These are phyloP conservation scores for Sarcophaga caerulescens DNA, from an alignment of 2,888 invertebrate species.

Conservation along the genomic window DNA sequence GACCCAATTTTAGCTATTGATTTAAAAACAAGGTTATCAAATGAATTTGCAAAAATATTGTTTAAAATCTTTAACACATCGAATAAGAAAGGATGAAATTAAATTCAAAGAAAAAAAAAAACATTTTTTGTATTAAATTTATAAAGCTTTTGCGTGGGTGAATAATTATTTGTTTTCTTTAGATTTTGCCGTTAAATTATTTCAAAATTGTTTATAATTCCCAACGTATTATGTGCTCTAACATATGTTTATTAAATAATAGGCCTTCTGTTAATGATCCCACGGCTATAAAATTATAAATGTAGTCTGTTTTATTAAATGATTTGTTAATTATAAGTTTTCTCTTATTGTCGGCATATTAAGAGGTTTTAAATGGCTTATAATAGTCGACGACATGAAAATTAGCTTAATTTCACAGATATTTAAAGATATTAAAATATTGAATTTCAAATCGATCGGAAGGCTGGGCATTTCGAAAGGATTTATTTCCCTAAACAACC, in stretches of 20 bases:
- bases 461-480: too few species aligned
- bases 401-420: too few species aligned
- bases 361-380: too few species aligned
- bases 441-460: too few species aligned
- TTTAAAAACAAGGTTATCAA: background rate
- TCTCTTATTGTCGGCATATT: background rate
- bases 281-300: background rate
- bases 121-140: background rate
- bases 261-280: background rate
- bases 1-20: slow-evolving; percentile 21
- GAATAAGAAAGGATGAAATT: background rate
- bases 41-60: slow-evolving; percentile 12
- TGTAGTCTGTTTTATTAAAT: background rate
- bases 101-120: background rate
- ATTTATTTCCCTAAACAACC: too few species aligned
- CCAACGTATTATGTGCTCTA: background rate
- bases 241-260: background rate
- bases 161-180: background rate
- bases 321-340: background rate
- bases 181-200: background rate
- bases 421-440: too few species aligned
- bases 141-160: background rate
- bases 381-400: too few species aligned
- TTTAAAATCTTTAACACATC: background rate
- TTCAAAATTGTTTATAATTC: background rate